Percentiles rank a stretch among this genome's conserved stretches.
Evolutionary conservation across 2,113 vertebrate genomes (phyloP).

Genomic region (Pituophis catenifer): DNA sequence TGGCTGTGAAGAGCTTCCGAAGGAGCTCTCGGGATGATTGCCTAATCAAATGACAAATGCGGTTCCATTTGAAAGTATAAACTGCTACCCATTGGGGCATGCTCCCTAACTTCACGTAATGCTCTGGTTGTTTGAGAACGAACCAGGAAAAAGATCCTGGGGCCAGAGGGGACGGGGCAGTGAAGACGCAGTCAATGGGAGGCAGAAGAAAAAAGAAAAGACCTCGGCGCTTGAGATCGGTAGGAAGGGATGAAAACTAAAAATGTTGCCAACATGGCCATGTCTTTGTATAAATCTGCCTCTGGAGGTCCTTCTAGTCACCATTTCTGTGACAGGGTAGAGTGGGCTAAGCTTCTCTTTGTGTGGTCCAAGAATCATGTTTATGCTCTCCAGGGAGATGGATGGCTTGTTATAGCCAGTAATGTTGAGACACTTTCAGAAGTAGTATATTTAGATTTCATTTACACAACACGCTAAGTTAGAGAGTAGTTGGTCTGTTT

Average conservation of each 20-base stretch:
- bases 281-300: background rate
- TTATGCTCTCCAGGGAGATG: background rate
- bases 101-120: background rate
- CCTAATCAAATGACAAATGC: background rate
- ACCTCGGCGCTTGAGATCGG: background rate
- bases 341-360: background rate
- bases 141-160: background rate
- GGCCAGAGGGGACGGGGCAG: background rate
- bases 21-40: background rate
- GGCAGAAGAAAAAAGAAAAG: background rate
- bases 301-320: background rate
- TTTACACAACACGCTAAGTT: background rate
- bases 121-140: background rate
- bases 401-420: background rate
- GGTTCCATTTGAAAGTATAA: background rate
- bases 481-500: background rate
- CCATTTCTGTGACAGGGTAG: background rate
- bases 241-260: background rate
- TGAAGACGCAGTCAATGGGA: background rate
- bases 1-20: background rate
- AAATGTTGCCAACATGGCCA: background rate
- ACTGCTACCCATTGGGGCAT: background rate
- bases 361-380: background rate
- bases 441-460: background rate
- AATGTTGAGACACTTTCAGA: background rate